phyloP scores from a whole-genome alignment of 2,797 vertebrate species.

The Acanthopagrus latus region DNA sequence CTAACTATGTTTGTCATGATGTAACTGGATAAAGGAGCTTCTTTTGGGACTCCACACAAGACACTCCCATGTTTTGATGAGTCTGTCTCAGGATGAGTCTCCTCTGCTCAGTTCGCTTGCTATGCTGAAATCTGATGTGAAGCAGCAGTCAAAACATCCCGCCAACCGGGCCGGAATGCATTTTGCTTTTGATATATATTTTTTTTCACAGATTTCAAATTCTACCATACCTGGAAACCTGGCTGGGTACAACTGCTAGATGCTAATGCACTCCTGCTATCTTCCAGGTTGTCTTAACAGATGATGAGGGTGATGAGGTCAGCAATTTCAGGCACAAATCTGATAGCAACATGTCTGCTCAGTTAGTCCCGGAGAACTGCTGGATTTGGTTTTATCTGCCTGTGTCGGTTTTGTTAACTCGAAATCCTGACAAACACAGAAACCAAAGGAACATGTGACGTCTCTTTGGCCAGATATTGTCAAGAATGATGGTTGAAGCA shows the following conservation, averaged over 20 bases:
- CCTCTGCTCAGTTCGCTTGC: not conserved
- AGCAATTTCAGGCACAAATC: constrained; percentile 16
- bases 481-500: constrained; percentile 21
- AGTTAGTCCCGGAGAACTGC: constrained; percentile 2
- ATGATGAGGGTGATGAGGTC: constrained; percentile 2
- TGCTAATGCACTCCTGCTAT: too few species aligned
- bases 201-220: constrained; percentile 11
- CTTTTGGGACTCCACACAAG: constrained; percentile 11
- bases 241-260: constrained; percentile 36
- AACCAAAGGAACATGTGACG: constrained; percentile 9
- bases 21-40: constrained; percentile 32
- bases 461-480: constrained; percentile 8
- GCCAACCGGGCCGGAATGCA: constrained; percentile 13
- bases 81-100: constrained; percentile 5
- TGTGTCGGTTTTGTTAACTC: constrained; percentile 5
- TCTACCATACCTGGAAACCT: constrained; percentile 22
- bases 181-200: constrained; percentile 14
- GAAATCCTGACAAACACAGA: constrained; percentile 11
- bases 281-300: constrained; percentile 16
- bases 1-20: constrained; percentile 2
- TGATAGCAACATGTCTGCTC: not conserved
- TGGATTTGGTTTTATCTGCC: not conserved
- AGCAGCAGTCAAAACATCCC: constrained; percentile 18
- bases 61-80: constrained; percentile 18
- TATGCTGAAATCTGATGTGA: constrained; percentile 7